A percentile compares a stretch with the other conserved stretches of the same genome.
phyloP scores from a whole-genome alignment of 2,888 invertebrate genomes.

The Oegoconia quadripuncta region DNA sequence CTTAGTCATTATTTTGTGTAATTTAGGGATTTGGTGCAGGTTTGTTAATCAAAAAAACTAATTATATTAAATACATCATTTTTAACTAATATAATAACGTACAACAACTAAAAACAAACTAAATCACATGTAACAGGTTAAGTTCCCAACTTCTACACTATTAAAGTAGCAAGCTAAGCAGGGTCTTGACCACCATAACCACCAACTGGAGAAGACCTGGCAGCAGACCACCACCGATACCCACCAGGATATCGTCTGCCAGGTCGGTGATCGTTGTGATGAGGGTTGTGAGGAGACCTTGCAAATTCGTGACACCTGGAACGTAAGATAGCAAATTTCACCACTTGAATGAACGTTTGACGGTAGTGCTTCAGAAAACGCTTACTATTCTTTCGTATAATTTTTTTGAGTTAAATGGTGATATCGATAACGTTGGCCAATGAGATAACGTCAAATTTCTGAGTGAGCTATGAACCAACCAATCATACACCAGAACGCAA shows the following conservation, averaged over 20 bases:
- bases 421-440: no score
- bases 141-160: background rate
- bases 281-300: constrained; percentile 51
- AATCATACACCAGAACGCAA: no score
- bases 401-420: no score
- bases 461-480: no score
- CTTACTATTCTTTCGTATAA: no score
- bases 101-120: background rate
- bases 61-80: background rate
- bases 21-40: no score
- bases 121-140: background rate
- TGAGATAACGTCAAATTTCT: no score
- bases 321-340: background rate
- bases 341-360: no score
- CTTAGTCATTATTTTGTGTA: no score
- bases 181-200: constrained; percentile 49
- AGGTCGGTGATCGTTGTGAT: constrained; percentile 48
- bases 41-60: no score
- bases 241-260: constrained; percentile 52
- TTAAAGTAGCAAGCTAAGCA: constrained; percentile 50
- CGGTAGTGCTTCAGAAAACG: no score
- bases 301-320: constrained; percentile 32
- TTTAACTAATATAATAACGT: no score
- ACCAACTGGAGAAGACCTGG: constrained; percentile 62
- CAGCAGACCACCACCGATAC: constrained; percentile 58